A percentile compares a stretch with the other conserved stretches of the same genome.
These are phyloP conservation scores for Tupaia chinensis DNA, from an alignment of 2,113 vertebrate genomes.

Conservation along the genomic window DNA sequence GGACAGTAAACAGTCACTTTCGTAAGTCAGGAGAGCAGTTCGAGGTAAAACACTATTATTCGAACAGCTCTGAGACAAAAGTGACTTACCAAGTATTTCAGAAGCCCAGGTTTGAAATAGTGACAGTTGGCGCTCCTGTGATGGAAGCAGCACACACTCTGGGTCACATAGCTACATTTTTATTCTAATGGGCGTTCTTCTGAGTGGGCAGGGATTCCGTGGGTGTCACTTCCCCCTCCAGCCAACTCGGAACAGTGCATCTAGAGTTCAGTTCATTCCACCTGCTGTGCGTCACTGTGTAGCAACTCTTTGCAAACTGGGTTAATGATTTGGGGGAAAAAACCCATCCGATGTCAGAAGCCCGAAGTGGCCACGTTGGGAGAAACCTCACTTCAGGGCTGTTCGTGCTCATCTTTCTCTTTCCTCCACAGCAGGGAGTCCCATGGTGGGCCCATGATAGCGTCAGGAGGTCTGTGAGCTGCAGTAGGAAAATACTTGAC, in stretches of 20 bases:
- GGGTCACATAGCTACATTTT: not conserved
- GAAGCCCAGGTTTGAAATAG: not conserved
- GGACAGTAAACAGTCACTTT: not conserved
- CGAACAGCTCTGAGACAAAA: slow-evolving; percentile 32
- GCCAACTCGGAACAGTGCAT: not conserved
- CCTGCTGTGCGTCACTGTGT: not conserved
- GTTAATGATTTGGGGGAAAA: not conserved
- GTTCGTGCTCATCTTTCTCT: not conserved
- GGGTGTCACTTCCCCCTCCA: not conserved
- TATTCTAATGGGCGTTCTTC: not conserved
- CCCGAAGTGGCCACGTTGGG: not conserved
- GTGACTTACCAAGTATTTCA: not conserved
- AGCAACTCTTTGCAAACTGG: not conserved
- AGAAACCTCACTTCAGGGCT: not conserved
- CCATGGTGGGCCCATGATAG: not conserved
- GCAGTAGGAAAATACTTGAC: not conserved
- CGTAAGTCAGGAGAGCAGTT: slow-evolving; percentile 5
- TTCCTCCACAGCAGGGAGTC: not conserved
- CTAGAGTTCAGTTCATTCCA: not conserved
- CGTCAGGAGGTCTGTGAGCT: not conserved
- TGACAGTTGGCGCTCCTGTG: not conserved
- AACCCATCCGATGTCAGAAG: not conserved
- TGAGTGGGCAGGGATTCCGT: not conserved
- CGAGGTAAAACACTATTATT: slow-evolving; percentile 31
- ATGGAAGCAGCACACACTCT: not conserved